Evolutionary conservation across 37 sponge, comb jelly and placozoan species (phyloP).

Genomic region (Haliclona indistincta): DNA sequence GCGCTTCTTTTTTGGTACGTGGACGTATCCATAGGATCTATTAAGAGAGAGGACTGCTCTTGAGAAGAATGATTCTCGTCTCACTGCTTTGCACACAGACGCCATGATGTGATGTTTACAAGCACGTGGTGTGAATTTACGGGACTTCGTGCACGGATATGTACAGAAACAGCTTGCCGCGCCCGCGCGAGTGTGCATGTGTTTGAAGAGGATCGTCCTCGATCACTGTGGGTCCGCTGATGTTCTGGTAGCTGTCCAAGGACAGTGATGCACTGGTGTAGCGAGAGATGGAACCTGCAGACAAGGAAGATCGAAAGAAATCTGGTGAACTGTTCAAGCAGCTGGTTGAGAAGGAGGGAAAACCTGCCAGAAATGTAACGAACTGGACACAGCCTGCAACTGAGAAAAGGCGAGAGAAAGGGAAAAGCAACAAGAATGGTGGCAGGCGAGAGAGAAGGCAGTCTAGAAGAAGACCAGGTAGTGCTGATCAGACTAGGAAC

Average conservation of each 20-base stretch:
- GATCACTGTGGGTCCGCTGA: neutral
- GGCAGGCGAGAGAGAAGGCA: no score
- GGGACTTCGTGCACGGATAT: no score
- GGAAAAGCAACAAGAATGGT: constrained; percentile 1
- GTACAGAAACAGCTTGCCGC: no score
- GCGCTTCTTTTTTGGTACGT: constrained; percentile 52
- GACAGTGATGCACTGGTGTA: no score
- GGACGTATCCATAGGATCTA: constrained; percentile 65
- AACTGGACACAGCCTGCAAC: constrained; percentile 54
- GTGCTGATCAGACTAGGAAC: no score
- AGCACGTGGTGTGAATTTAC: no score
- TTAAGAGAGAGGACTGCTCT: neutral
- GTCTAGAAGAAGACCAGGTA: no score
- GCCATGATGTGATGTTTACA: constrained; percentile 7
- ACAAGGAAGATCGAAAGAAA: neutral
- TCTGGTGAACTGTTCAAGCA: constrained; percentile 25
- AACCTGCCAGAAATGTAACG: constrained; percentile 51
- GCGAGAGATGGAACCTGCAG: no score
- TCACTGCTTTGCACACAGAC: neutral
- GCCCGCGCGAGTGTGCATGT: no score
- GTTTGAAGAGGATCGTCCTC: no score
- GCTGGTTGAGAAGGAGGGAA: constrained; percentile 47
- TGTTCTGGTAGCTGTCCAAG: no score
- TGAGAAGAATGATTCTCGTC: neutral
- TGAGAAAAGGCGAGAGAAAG: constrained; percentile 1